Percentiles rank a stretch among this genome's conserved stretches.
Evolutionary conservation across 2,113 vertebrate genomes (phyloP).

Genomic region (Amia ocellicauda): DNA sequence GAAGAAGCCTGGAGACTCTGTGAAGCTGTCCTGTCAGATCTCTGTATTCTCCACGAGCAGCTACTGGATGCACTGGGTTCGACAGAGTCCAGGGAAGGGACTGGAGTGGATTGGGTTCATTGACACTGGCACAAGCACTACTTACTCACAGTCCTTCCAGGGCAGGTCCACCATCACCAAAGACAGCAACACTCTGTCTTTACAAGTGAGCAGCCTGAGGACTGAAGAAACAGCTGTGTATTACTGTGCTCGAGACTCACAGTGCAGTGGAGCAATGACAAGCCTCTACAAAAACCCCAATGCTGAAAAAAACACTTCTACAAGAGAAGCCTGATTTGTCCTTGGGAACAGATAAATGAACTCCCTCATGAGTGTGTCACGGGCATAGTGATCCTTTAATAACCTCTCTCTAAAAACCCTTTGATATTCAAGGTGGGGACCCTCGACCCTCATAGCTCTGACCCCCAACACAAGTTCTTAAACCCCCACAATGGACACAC

Average conservation of each 20-base stretch:
- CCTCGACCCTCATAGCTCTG: too few species aligned
- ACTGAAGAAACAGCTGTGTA: background rate
- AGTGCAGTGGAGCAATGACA: background rate
- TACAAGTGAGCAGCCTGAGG: background rate
- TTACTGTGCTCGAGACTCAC: conserved; percentile 2
- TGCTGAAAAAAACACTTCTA: too few species aligned
- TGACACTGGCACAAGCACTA: background rate
- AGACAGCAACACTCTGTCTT: background rate
- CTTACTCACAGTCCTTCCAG: background rate
- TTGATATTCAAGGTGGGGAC: too few species aligned
- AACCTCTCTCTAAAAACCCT: too few species aligned
- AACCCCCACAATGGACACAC: too few species aligned
- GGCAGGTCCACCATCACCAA: background rate
- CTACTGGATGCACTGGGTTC: background rate
- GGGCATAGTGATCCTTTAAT: too few species aligned
- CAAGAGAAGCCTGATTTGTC: too few species aligned
- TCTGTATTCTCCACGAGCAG: background rate
- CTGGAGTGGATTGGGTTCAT: background rate
- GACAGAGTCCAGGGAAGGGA: background rate
- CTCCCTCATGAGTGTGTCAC: too few species aligned
- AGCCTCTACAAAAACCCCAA: too few species aligned
- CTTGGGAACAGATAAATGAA: too few species aligned
- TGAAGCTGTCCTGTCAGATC: background rate
- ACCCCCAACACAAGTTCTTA: too few species aligned
- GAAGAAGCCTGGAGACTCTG: background rate